A percentile compares a stretch with the other conserved stretches of the same genome.
These are phyloP conservation scores for Ecliptopera silaceata DNA, from an alignment of 2,888 invertebrate species.

Conservation along the genomic window DNA sequence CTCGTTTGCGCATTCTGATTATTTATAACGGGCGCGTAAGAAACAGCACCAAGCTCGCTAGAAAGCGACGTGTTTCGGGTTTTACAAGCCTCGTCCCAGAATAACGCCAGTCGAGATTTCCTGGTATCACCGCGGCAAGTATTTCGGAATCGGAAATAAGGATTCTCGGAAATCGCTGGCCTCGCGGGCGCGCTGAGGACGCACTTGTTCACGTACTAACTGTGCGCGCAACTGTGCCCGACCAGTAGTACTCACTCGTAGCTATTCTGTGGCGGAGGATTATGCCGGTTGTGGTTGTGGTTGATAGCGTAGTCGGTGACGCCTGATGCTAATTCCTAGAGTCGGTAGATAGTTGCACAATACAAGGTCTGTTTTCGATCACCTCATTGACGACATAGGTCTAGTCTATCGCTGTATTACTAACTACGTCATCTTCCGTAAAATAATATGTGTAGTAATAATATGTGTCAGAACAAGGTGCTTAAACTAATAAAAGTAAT, in stretches of 20 bases:
- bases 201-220: constrained; percentile 33
- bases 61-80: constrained; percentile 74
- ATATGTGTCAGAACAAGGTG: too few species aligned
- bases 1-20: constrained; percentile 71
- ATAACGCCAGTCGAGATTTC: constrained; percentile 74
- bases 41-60: constrained; percentile 67
- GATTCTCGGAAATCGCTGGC: constrained; percentile 76
- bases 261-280: constrained; percentile 3
- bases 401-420: too few species aligned
- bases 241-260: constrained; percentile 9
- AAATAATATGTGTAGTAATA: too few species aligned
- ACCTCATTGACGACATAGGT: too few species aligned
- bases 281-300: constrained; percentile 1
- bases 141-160: constrained; percentile 81
- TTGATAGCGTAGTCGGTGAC: constrained; percentile 12
- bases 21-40: constrained; percentile 72
- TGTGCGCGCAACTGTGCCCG: constrained; percentile 13
- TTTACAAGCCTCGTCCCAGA: constrained; percentile 76
- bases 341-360: too few species aligned
- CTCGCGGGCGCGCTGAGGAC: constrained; percentile 56
- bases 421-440: neutral
- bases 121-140: constrained; percentile 71
- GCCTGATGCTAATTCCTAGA: constrained; percentile 11
- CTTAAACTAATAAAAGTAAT: too few species aligned
- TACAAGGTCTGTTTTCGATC: too few species aligned